Percentiles rank a stretch among this genome's conserved stretches.
These are phyloP conservation scores for Mandrillus leucophaeus DNA, from an alignment of 2,113 vertebrate species.

Conservation along the genomic window DNA sequence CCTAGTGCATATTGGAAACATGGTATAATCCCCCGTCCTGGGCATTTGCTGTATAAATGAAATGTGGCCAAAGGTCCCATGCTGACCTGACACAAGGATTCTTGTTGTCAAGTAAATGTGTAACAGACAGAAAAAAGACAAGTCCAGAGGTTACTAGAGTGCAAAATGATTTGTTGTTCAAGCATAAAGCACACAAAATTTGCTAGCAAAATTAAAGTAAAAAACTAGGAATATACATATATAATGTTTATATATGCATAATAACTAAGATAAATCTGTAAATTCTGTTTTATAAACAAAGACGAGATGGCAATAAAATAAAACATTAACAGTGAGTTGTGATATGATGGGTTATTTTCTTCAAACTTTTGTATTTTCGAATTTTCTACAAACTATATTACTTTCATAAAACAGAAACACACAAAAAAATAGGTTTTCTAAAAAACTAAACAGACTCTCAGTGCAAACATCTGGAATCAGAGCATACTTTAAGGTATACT, in stretches of 20 bases:
- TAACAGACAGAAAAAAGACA: not conserved
- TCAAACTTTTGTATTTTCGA: not conserved
- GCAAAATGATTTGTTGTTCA: not conserved
- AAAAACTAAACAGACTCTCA: not conserved
- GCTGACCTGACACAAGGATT: not conserved
- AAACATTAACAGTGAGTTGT: not conserved
- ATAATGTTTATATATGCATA: too few relatives aligned
- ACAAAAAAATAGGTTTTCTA: not conserved
- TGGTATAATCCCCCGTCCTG: not conserved
- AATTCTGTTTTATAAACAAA: conserved; percentile 13
- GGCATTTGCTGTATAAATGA: not conserved
- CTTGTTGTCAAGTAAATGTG: not conserved
- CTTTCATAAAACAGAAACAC: not conserved
- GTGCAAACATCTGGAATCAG: not conserved
- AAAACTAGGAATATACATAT: not conserved
- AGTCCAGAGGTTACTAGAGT: not conserved
- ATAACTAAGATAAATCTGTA: not conserved
- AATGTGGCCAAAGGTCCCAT: not conserved
- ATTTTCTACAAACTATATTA: conserved; percentile 4
- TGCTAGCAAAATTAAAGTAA: not conserved
- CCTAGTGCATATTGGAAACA: not conserved
- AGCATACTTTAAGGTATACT: not conserved
- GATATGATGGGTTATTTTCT: not conserved
- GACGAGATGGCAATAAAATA: not conserved
- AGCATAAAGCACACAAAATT: not conserved